Evolutionary conservation across 2,888 invertebrate species (phyloP).

Genomic region (Scrobipalpa atriplicella): DNA sequence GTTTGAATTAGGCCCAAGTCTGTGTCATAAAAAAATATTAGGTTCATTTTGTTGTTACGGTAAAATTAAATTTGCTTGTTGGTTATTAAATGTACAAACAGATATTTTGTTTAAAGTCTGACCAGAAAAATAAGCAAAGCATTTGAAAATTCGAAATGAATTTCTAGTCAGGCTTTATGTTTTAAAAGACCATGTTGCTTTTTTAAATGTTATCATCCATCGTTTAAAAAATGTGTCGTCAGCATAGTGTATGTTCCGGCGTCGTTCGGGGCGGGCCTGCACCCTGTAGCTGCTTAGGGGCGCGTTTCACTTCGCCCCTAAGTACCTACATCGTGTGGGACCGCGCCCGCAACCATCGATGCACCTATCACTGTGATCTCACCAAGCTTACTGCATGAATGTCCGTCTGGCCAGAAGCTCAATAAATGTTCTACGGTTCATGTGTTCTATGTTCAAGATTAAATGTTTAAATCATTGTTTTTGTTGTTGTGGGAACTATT

Average conservation of each 20-base stretch:
- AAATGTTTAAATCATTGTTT: background rate
- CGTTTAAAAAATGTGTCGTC: background rate
- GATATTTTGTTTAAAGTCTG: too few relatives aligned
- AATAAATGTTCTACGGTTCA: background rate
- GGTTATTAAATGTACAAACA: too few relatives aligned
- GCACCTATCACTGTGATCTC: conserved; percentile 42
- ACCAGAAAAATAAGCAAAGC: too few relatives aligned
- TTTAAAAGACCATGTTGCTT: background rate
- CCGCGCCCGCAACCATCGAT: conserved; percentile 43
- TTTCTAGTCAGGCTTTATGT: too few relatives aligned
- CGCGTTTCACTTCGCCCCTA: conserved; percentile 66
- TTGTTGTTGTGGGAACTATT: background rate
- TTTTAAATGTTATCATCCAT: background rate
- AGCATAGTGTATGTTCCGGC: background rate
- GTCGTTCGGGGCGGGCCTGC: conserved; percentile 50
- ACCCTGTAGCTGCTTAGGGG: conserved; percentile 83
- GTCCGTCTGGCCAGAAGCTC: background rate
- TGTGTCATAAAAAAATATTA: too few relatives aligned
- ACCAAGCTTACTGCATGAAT: conserved; percentile 41
- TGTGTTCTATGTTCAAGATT: background rate
- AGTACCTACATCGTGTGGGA: conserved; percentile 71
- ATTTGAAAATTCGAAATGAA: background rate
- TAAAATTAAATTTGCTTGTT: too few relatives aligned
- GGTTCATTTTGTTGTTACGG: too few relatives aligned
- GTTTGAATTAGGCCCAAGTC: too few relatives aligned